A percentile compares a stretch with the other conserved stretches of the same genome.
These are phyloP conservation scores for Austrolebias charrua DNA, from an alignment of 2,797 vertebrate genomes.

Conservation along the genomic window DNA sequence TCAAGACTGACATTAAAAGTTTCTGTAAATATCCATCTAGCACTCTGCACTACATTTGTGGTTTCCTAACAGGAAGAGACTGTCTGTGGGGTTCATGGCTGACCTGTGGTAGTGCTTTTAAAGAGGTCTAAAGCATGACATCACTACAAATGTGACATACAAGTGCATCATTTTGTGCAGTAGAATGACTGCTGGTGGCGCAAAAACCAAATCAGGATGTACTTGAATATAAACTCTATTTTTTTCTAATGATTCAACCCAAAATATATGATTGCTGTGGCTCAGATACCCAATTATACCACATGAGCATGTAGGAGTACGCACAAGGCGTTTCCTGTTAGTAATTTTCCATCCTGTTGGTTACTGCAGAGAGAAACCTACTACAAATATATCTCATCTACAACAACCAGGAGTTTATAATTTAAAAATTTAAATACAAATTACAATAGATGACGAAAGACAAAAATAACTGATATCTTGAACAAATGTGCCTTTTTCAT, in stretches of 20 bases:
- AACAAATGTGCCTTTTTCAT: too few relatives aligned
- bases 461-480: not conserved
- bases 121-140: not conserved
- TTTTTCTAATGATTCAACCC: not conserved
- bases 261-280: constrained; percentile 18
- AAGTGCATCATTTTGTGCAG: not conserved
- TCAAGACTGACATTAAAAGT: not conserved
- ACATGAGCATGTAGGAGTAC: not conserved
- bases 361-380: not conserved
- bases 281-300: constrained; percentile 11
- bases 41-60: not conserved
- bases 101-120: not conserved
- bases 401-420: not conserved
- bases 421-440: not conserved
- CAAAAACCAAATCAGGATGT: not conserved
- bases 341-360: not conserved
- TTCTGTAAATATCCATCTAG: not conserved
- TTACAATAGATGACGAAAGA: not conserved
- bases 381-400: not conserved
- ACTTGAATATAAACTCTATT: not conserved
- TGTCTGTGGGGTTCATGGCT: not conserved
- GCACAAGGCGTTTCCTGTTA: constrained; percentile 5
- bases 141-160: too few relatives aligned
- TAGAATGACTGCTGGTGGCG: not conserved
- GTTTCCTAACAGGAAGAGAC: not conserved